Conservation (phyloP, 2,797 vertebrate species). For the Cichlasoma orientale region DNA sequence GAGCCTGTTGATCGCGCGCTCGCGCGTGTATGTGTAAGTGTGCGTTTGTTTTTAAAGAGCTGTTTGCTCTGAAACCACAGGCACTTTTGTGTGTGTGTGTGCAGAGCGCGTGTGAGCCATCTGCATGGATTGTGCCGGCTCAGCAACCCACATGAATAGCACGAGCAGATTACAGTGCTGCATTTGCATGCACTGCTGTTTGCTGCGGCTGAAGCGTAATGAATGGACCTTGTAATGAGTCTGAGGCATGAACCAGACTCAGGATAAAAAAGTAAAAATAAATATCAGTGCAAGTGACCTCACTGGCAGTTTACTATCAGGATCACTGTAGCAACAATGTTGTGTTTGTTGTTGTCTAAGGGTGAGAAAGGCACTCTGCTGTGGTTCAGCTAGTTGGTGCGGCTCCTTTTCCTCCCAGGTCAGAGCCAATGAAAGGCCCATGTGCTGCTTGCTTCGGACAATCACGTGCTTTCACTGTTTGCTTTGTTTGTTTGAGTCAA, state of each 20-base stretch:
- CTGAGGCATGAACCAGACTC: slow-evolving; percentile 13
- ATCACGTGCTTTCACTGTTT: slow-evolving; percentile 36
- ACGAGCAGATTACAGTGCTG: slow-evolving; percentile 34
- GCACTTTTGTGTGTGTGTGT: slow-evolving; percentile 1
- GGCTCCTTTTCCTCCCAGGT: slow-evolving; percentile 32
- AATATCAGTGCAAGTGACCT: slow-evolving; percentile 15
- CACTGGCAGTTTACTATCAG: slow-evolving; percentile 39
- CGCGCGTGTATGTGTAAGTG: no score
- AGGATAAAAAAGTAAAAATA: slow-evolving; percentile 3
- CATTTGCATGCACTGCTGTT: slow-evolving; percentile 21
- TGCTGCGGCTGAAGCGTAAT: slow-evolving; percentile 23
- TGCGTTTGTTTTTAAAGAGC: not conserved
- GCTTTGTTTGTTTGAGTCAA: slow-evolving; percentile 13
- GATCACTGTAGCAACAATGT: slow-evolving; percentile 29
- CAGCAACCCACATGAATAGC: slow-evolving; percentile 52
- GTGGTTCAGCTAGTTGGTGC: slow-evolving; percentile 31
- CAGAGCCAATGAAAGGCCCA: slow-evolving; percentile 1
- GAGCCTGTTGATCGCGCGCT: slow-evolving; percentile 66
- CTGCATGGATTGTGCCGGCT: slow-evolving; percentile 39
- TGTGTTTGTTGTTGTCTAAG: slow-evolving; percentile 42
- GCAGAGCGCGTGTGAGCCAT: not conserved
- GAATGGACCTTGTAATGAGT: slow-evolving; percentile 28
- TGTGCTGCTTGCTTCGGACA: slow-evolving; percentile 7
- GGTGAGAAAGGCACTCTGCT: slow-evolving; percentile 25
- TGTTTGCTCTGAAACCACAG: slow-evolving; percentile 35